Percentiles rank a stretch among this genome's conserved stretches.
These are phyloP conservation scores for Pocillopora verrucosa DNA, from an alignment of 64 coral and sea anemone species.

Conservation along the genomic window DNA sequence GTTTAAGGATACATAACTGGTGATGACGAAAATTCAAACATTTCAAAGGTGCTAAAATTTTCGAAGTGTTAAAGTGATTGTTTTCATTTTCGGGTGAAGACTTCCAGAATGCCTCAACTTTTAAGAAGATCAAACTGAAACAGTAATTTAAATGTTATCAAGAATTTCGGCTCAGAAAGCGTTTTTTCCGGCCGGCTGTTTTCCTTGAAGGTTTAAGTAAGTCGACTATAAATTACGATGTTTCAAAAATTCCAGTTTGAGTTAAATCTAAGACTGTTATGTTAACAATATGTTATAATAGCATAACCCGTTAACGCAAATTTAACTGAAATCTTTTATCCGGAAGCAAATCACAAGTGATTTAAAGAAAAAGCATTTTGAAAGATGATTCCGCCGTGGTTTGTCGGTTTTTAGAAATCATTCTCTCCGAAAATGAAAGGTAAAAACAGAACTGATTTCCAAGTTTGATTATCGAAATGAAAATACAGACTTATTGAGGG, in stretches of 20 bases:
- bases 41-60: neutral
- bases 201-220: neutral
- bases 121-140: neutral
- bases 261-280: neutral
- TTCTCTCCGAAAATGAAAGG: neutral
- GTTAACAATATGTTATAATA: neutral
- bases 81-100: neutral
- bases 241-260: neutral
- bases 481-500: neutral
- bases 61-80: neutral
- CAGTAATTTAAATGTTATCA: slow-evolving; percentile 6
- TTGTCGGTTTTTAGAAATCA: neutral
- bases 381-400: neutral
- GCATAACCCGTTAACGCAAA: neutral
- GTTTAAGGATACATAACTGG: neutral
- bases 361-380: neutral
- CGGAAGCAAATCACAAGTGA: neutral
- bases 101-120: neutral
- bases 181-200: neutral
- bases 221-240: neutral
- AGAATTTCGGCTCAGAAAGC: neutral
- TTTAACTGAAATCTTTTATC: neutral
- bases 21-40: neutral
- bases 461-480: neutral
- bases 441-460: neutral